Conservation (phyloP, 2,113 vertebrate genomes). For the Gorsachius goisagi region DNA sequence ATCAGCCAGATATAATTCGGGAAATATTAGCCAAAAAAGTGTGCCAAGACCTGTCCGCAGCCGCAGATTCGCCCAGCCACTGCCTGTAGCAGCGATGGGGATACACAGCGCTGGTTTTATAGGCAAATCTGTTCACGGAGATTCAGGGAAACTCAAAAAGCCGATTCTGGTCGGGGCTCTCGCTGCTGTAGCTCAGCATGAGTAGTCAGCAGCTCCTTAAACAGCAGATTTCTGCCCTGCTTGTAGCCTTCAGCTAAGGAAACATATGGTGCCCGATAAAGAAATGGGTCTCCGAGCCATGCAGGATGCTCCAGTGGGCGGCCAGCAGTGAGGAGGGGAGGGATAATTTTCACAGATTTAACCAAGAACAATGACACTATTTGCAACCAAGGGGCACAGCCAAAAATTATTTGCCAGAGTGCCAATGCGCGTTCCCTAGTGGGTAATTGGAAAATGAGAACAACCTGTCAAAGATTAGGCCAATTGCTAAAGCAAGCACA, state of each 20-base stretch:
- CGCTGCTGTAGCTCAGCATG: not conserved
- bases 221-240: not conserved
- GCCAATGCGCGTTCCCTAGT: constrained; percentile 28
- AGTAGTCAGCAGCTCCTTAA: not conserved
- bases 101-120: not conserved
- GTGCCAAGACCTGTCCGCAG: not conserved
- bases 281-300: not conserved
- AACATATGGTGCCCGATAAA: constrained; percentile 38
- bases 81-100: not conserved
- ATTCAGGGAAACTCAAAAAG: not conserved
- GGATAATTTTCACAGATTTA: constrained; percentile 47
- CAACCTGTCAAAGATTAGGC: constrained; percentile 64
- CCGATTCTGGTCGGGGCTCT: not conserved
- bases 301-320: constrained; percentile 15
- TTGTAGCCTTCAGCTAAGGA: not conserved
- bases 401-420: constrained; percentile 38
- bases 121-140: not conserved
- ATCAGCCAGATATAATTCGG: not conserved
- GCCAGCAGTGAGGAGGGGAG: not conserved
- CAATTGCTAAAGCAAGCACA: constrained; percentile 55
- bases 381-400: constrained; percentile 33
- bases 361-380: constrained; percentile 55
- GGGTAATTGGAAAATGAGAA: constrained; percentile 60
- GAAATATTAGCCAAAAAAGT: not conserved
- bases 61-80: not conserved